phyloP scores from a whole-genome alignment of 2,113 vertebrate genomes.

The Etheostoma spectabile region DNA sequence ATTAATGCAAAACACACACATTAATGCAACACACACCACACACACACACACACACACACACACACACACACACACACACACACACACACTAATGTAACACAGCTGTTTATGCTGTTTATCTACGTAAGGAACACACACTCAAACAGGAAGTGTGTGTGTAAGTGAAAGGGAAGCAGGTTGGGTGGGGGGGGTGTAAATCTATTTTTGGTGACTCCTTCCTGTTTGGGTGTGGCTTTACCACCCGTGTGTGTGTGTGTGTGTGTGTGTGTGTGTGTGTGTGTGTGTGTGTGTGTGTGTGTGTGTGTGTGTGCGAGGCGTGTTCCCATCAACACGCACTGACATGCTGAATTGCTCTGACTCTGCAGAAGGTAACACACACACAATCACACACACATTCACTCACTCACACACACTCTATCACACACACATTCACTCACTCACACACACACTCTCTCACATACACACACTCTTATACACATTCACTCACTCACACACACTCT shows the following conservation, averaged over 20 bases:
- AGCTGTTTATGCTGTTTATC: too few species aligned
- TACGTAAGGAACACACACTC: background rate
- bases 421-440: too few species aligned
- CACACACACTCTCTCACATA: too few species aligned
- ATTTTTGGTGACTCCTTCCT: slow-evolving; percentile 66
- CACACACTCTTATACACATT: too few species aligned
- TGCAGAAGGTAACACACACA: slow-evolving; percentile 2
- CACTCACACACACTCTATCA: background rate
- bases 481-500: background rate
- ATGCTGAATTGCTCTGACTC: slow-evolving; percentile 24
- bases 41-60: too few species aligned
- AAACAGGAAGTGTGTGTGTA: slow-evolving; percentile 54
- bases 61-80: too few species aligned
- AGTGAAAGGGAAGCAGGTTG: slow-evolving; percentile 62
- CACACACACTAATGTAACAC: too few species aligned
- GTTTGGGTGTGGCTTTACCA: slow-evolving; percentile 65
- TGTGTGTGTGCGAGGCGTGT: slow-evolving; percentile 29
- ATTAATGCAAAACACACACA: too few species aligned
- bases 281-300: slow-evolving; percentile 22
- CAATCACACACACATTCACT: background rate
- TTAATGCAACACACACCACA: too few species aligned
- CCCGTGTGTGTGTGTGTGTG: slow-evolving; percentile 21
- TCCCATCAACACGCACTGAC: slow-evolving; percentile 40
- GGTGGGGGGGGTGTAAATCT: slow-evolving; percentile 53
- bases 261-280: slow-evolving; percentile 20